Evolutionary conservation across 2,113 vertebrate genomes (phyloP).

Genomic region (Zapornia atra): DNA sequence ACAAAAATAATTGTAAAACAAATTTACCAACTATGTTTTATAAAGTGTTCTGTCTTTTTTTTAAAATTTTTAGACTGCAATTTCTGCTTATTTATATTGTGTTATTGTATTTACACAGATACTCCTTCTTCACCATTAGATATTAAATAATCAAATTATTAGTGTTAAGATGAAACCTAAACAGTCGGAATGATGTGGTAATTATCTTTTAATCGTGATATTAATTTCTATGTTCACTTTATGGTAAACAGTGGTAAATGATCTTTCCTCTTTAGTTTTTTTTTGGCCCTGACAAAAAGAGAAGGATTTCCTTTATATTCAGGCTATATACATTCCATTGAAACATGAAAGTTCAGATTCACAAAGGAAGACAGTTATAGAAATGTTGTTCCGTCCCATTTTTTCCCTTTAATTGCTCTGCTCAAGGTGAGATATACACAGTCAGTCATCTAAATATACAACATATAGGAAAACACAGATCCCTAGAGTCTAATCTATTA

Average conservation of each 20-base stretch:
- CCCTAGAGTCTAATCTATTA: neutral
- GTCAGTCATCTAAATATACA: neutral
- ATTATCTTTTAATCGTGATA: slow-evolving; percentile 28
- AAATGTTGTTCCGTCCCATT: neutral
- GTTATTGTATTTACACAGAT: slow-evolving; percentile 48
- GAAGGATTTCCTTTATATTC: neutral
- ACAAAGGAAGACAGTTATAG: neutral
- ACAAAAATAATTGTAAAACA: slow-evolving; percentile 40
- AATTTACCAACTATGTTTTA: slow-evolving; percentile 69
- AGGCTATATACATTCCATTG: neutral
- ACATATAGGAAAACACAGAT: neutral
- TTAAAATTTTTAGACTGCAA: slow-evolving; percentile 50
- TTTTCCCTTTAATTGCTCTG: neutral
- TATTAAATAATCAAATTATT: neutral
- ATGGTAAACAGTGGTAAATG: neutral
- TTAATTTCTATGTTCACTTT: neutral
- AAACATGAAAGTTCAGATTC: neutral
- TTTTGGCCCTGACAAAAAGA: neutral
- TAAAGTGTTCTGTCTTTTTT: slow-evolving; percentile 36
- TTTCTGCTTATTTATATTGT: slow-evolving; percentile 47
- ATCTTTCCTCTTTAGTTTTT: neutral
- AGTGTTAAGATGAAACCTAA: slow-evolving; percentile 28
- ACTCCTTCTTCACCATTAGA: neutral
- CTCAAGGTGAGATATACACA: neutral
- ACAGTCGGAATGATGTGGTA: neutral